Conservation (phyloP, 2,888 invertebrate species). For the Psylliodes chrysocephalus region DNA sequence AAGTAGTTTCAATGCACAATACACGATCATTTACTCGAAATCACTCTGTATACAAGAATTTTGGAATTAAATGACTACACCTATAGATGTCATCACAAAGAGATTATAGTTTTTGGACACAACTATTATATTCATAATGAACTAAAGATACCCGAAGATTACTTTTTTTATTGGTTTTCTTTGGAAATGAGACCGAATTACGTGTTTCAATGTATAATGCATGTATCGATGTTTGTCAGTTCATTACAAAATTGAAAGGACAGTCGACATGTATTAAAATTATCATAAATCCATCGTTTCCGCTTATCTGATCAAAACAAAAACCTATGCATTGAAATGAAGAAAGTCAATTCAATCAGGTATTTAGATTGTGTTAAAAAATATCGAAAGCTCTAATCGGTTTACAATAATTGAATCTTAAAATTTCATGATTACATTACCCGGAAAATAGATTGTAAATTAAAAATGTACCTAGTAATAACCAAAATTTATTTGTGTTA, state of each 20-base stretch:
- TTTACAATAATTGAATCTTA: conserved; percentile 44
- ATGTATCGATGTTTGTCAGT: conserved; percentile 24
- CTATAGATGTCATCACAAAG: conserved; percentile 3
- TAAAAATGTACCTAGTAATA: not conserved
- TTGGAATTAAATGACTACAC: not conserved
- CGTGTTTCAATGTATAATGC: conserved; percentile 22
- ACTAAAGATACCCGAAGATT: conserved; percentile 9
- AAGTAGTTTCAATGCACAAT: too few species aligned
- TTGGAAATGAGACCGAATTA: conserved; percentile 4
- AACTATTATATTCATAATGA: conserved; percentile 22
- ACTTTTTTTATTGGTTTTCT: conserved; percentile 25
- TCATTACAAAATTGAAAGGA: conserved; percentile 36
- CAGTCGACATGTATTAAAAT: conserved; percentile 37
- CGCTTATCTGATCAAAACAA: conserved; percentile 45
- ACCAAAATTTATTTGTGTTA: too few species aligned
- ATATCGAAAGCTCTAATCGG: conserved; percentile 35
- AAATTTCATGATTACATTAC: conserved; percentile 34
- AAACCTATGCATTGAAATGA: conserved; percentile 45
- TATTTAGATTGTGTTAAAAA: conserved; percentile 42
- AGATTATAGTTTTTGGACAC: conserved; percentile 3
- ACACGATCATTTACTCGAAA: too few species aligned
- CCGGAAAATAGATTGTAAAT: conserved; percentile 18
- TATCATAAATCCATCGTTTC: conserved; percentile 39
- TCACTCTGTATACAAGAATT: too few species aligned
- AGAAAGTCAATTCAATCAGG: conserved; percentile 37